Evolutionary conservation across 2,113 vertebrate species (phyloP), one percentile per base, ranked within the genome.

Genomic region (Chiloscyllium plagiosum): DNA sequence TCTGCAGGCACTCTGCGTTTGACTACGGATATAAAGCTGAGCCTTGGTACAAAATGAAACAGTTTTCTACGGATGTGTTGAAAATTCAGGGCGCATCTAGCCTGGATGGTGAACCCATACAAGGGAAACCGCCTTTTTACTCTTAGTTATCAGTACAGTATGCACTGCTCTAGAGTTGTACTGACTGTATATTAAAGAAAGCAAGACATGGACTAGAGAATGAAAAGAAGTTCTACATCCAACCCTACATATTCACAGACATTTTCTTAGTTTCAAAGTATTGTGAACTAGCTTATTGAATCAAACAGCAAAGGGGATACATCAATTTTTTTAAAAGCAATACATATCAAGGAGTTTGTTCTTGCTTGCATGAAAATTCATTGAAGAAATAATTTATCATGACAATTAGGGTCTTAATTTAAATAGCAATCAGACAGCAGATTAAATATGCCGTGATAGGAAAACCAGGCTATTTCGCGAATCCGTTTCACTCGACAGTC

Each of bases 351-450:
- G 42, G 29, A 72, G 47, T 95, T 42, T 52, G 3, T 52, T 72
- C 94, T 72, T 47, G 69, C 37, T 42, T 15, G 94, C 52, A 50
- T 72, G 47, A 95, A 95, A 72, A 76, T 76, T 95, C 24, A 95
- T 95, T 2, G 69, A 95, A 72, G 94, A 76, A 95, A 95, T 95
- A 76, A 95, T 95, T 70, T 95, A 95, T 95, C 94, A 95, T 76
- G 94, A 52, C 69, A 95, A 95, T 95, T 95, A 95, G 20, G 47
- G 94, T 95, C 24, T 95, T 76, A 69, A 94, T 94, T 94, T 94
- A 95, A 95, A 76, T 95, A 95, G 94, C 69, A 95, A 95, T 95
- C 94, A 95, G 68, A 72, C 68, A 72, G 94, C 94, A 76, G 69
- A 95, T 95, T 95, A 72, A 95, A 95, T 26, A 42, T 95, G 68